Evolutionary conservation across 2,888 invertebrate species (phyloP).

Genomic region (Argynnis bischoffii): DNA sequence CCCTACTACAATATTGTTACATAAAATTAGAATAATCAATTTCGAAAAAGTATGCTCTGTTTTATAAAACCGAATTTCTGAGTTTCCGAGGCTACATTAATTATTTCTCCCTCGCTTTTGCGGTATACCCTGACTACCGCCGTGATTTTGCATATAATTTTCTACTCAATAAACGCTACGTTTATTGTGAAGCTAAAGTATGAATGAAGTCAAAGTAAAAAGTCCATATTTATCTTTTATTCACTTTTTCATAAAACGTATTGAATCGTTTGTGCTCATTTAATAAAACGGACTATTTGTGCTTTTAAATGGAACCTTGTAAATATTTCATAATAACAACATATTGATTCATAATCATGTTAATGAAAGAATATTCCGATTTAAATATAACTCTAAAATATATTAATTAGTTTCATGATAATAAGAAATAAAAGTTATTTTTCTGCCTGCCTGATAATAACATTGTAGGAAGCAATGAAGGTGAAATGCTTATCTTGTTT

Average conservation of each 20-base stretch:
- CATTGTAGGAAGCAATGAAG: conserved; percentile 20
- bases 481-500: conserved; percentile 32
- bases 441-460: conserved; percentile 4
- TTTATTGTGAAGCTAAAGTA: conserved; percentile 45
- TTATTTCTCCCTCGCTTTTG: conserved; percentile 63
- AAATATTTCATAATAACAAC: too few relatives aligned
- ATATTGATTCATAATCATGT: too few relatives aligned
- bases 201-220: conserved; percentile 38
- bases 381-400: background rate
- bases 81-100: conserved; percentile 64
- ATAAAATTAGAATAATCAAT: conserved; percentile 64
- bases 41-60: conserved; percentile 52
- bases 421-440: background rate
- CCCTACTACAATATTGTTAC: conserved; percentile 67
- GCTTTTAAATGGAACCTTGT: too few relatives aligned
- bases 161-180: conserved; percentile 68
- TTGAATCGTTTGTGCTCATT: background rate
- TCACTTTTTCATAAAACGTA: background rate
- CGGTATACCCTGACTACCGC: conserved; percentile 61
- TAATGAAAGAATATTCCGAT: background rate
- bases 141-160: conserved; percentile 81
- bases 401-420: background rate
- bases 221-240: conserved; percentile 4
- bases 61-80: conserved; percentile 56
- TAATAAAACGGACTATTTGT: background rate